Conservation (phyloP, 1,140 invertebrate genomes). For the Zaprionus gabonicus region DNA sequence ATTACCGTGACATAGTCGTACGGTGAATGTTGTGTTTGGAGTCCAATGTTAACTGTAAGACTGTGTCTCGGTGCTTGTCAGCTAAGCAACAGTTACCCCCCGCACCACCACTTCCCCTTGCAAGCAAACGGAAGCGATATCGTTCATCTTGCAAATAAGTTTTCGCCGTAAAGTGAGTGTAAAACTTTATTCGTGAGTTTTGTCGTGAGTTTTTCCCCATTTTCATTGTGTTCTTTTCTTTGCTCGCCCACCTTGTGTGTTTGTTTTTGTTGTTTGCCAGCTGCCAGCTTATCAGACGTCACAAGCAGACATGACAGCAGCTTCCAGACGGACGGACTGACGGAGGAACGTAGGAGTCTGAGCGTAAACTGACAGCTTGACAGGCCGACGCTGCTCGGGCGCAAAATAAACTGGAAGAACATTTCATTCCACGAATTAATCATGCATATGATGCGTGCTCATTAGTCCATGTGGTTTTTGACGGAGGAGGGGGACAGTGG, state of each 20-base stretch:
- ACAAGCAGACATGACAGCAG: constrained; percentile 55
- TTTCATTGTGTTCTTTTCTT: constrained; percentile 14
- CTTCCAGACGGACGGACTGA: background rate
- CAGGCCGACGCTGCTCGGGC: constrained; percentile 61
- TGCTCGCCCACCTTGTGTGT: background rate
- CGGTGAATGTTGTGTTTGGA: constrained; percentile 84
- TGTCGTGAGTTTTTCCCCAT: background rate
- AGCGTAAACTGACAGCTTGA: constrained; percentile 73
- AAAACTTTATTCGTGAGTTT: constrained; percentile 52
- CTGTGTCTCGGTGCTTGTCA: constrained; percentile 84
- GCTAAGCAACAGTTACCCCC: constrained; percentile 52
- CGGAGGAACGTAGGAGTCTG: constrained; percentile 13
- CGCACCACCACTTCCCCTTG: background rate
- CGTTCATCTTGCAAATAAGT: constrained; percentile 58
- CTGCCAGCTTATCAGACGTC: constrained; percentile 66
- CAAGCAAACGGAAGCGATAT: constrained; percentile 49
- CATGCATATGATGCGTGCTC: constrained; percentile 68
- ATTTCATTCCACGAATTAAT: constrained; percentile 68
- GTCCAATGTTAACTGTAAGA: constrained; percentile 85
- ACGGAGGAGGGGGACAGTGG: no score
- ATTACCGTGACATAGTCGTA: constrained; percentile 84
- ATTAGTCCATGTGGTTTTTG: constrained; percentile 35
- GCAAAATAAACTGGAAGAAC: constrained; percentile 65
- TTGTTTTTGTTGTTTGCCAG: constrained; percentile 14
- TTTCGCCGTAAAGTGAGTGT: constrained; percentile 57